phyloP scores from a whole-genome alignment of 1,140 invertebrate species.

The Drosophila parvula region DNA sequence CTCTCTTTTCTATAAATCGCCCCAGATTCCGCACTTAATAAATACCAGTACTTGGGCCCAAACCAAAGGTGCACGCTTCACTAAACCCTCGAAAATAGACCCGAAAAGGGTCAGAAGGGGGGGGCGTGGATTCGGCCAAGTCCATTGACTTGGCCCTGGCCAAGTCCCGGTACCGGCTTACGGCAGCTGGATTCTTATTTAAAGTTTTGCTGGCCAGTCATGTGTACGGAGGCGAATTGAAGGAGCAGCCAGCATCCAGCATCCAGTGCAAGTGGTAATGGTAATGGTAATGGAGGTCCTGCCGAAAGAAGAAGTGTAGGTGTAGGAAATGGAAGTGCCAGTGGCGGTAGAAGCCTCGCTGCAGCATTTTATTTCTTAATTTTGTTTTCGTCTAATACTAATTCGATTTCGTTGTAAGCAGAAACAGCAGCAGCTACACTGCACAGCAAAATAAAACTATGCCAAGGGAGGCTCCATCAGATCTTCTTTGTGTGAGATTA shows the following conservation, averaged over 20 bases:
- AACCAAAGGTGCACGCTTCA: slow-evolving; percentile 68
- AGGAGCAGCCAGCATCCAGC: slow-evolving; percentile 26
- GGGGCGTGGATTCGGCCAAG: slow-evolving; percentile 36
- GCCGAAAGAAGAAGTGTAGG: slow-evolving; percentile 13
- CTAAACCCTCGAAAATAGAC: slow-evolving; percentile 61
- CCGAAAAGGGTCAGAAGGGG: slow-evolving; percentile 26
- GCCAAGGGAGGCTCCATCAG: not conserved
- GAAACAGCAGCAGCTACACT: not conserved
- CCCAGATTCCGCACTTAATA: slow-evolving; percentile 68
- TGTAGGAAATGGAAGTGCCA: not conserved
- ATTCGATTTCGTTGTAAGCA: slow-evolving; percentile 75
- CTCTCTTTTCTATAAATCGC: slow-evolving; percentile 18
- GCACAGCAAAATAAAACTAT: slow-evolving; percentile 5
- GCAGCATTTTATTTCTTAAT: slow-evolving; percentile 77
- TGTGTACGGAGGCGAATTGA: slow-evolving; percentile 70
- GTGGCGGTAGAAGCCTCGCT: slow-evolving; percentile 4
- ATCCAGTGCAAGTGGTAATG: slow-evolving; percentile 46
- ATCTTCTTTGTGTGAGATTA: not conserved
- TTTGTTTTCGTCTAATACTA: slow-evolving; percentile 78
- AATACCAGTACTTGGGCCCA: slow-evolving; percentile 69
- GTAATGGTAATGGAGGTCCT: slow-evolving; percentile 42
- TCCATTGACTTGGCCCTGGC: slow-evolving; percentile 62
- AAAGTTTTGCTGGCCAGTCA: slow-evolving; percentile 76
- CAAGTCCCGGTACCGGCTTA: slow-evolving; percentile 23
- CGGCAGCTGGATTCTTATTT: slow-evolving; percentile 59